These are phyloP conservation scores for Zosterops hypoxanthus DNA, from an alignment of 2,113 vertebrate genomes.

Conservation along the genomic window DNA sequence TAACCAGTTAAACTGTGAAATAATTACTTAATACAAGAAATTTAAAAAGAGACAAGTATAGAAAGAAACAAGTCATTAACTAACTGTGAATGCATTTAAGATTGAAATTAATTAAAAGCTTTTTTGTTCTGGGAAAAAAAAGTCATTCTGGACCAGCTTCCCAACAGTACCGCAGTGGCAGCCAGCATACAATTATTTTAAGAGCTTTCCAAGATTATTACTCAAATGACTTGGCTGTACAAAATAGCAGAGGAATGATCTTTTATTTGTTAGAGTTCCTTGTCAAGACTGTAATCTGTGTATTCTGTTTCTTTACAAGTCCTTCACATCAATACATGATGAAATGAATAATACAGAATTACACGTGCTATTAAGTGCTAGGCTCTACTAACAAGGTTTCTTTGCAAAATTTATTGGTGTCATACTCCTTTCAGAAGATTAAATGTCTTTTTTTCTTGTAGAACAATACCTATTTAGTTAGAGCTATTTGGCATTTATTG, in stretches of 20 bases:
- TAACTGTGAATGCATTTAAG: neutral
- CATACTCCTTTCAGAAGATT: constrained; percentile 13
- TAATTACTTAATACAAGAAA: neutral
- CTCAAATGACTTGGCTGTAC: neutral
- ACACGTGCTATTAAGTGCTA: neutral
- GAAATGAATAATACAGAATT: neutral
- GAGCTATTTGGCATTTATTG: neutral
- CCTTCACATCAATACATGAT: neutral
- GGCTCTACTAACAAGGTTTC: neutral
- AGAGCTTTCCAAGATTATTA: neutral
- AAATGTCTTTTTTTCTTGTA: neutral
- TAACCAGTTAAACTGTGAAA: neutral
- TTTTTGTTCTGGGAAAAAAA: neutral
- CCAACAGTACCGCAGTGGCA: neutral
- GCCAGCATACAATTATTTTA: neutral
- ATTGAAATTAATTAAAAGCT: neutral
- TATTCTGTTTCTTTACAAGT: neutral
- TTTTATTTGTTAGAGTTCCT: neutral
- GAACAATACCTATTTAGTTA: constrained; percentile 46
- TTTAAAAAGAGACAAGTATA: neutral
- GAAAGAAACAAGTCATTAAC: neutral
- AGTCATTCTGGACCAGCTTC: neutral
- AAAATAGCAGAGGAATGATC: neutral
- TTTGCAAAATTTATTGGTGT: neutral
- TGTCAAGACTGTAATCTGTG: neutral